These are phyloP conservation scores for Teleogryllus occipitalis DNA, from an alignment of 1,140 invertebrate genomes.

Conservation along the genomic window DNA sequence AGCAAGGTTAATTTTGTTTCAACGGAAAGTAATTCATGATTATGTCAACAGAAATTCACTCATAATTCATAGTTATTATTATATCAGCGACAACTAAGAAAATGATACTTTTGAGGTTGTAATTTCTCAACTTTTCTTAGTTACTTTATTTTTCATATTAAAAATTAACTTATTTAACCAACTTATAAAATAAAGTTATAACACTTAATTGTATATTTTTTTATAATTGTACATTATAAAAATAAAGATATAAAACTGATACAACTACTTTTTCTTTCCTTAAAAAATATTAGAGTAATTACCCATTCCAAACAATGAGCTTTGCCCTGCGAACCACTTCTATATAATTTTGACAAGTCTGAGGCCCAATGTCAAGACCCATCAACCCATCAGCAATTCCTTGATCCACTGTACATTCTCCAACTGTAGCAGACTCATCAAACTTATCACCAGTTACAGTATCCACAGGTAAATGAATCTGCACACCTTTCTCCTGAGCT, in stretches of 20 bases:
- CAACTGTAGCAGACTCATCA: conserved; percentile 78
- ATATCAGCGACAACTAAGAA: no score
- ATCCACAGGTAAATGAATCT: conserved; percentile 91
- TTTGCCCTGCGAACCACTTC: conserved; percentile 81
- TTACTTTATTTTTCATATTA: no score
- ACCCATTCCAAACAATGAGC: conserved; percentile 98
- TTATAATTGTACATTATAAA: no score
- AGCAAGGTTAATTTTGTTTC: no score
- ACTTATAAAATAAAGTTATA: no score
- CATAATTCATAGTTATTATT: no score
- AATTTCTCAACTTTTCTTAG: no score
- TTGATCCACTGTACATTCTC: conserved; percentile 61
- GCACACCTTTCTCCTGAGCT: conserved; percentile 86
- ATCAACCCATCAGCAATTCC: conserved; percentile 92
- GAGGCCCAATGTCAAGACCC: conserved; percentile 91
- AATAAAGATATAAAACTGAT: background rate
- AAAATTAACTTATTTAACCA: no score
- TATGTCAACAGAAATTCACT: no score
- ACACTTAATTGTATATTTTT: no score
- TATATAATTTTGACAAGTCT: conserved; percentile 66
- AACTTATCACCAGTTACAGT: conserved; percentile 96
- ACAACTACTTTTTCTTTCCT: background rate
- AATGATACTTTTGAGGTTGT: no score
- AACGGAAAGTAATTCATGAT: no score
- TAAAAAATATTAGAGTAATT: conserved; percentile 28